A percentile compares a stretch with the other conserved stretches of the same genome.
These are phyloP conservation scores for Drosophila heteroneura DNA, from an alignment of 2,888 invertebrate species.

Conservation along the genomic window DNA sequence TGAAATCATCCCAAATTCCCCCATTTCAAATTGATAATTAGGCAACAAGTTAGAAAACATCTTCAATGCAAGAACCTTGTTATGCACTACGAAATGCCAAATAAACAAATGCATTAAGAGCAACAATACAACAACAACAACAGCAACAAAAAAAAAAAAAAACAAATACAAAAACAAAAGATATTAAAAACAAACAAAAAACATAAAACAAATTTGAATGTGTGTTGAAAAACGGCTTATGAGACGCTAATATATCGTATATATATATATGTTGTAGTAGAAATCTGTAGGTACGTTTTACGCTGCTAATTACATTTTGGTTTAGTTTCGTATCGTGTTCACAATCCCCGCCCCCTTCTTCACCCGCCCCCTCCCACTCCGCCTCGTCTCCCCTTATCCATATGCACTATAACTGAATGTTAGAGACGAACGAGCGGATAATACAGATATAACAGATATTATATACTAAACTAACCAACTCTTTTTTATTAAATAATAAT, in stretches of 20 bases:
- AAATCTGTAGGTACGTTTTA: conserved; percentile 61
- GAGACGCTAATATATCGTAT: conserved; percentile 78
- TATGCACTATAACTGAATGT: conserved; percentile 49
- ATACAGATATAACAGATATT: conserved; percentile 47
- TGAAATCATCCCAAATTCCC: conserved; percentile 29
- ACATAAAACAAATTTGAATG: conserved; percentile 33
- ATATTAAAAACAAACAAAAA: conserved; percentile 34
- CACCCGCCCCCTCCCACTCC: neutral
- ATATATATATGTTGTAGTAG: conserved; percentile 72
- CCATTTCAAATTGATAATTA: conserved; percentile 42
- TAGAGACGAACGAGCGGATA: conserved; percentile 57
- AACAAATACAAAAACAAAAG: conserved; percentile 7
- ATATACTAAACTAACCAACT: conserved; percentile 55
- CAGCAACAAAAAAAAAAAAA: neutral
- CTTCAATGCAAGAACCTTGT: conserved; percentile 52
- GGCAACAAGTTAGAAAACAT: conserved; percentile 38
- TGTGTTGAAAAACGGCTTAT: conserved; percentile 56
- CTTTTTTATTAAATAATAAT: conserved; percentile 44
- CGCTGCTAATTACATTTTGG: conserved; percentile 52
- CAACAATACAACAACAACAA: conserved; percentile 19
- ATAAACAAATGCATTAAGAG: conserved; percentile 32
- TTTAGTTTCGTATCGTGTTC: conserved; percentile 46
- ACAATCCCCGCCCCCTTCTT: neutral
- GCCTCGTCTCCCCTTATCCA: conserved; percentile 6
- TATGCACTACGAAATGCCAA: conserved; percentile 63